phyloP scores from a whole-genome alignment of 1,140 invertebrate species.

The Bombyx mandarina region DNA sequence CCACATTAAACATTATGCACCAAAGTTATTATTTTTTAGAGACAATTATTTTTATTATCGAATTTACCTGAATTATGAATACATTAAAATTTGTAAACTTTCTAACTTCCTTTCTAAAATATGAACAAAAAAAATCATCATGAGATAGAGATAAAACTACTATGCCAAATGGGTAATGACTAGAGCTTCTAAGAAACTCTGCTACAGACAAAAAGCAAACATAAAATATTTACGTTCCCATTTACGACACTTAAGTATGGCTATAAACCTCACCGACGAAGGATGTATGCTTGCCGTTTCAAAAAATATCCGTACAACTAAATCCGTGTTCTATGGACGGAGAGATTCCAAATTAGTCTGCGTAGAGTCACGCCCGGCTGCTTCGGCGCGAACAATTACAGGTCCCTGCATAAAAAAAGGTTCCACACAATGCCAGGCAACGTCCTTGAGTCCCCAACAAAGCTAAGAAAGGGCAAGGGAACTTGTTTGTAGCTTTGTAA shows the following conservation, averaged over 20 bases:
- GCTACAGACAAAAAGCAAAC: conserved; percentile 17
- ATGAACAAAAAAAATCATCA: no score
- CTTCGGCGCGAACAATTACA: conserved; percentile 62
- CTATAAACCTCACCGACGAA: conserved; percentile 27
- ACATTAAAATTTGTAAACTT: no score
- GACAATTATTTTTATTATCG: no score
- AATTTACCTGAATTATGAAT: no score
- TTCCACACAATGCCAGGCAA: conserved; percentile 53
- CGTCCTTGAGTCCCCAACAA: conserved; percentile 66
- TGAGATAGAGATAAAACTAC: no score
- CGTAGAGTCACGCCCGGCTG: conserved; percentile 41
- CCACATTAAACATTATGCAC: no score
- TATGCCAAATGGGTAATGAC: no score
- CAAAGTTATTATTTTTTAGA: no score
- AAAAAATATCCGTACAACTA: conserved; percentile 13
- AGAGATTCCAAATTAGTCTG: conserved; percentile 31
- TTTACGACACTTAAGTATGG: conserved; percentile 23
- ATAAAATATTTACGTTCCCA: conserved; percentile 22
- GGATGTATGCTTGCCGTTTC: conserved; percentile 8
- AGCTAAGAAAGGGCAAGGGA: conserved; percentile 66
- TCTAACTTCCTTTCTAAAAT: no score
- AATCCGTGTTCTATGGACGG: conserved; percentile 33
- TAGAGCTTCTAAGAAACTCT: conserved; percentile 16
- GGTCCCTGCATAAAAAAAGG: conserved; percentile 49
- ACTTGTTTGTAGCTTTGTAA: conserved; percentile 65